A percentile compares a stretch with the other conserved stretches of the same genome.
These are phyloP conservation scores for Hoplodrina blanda DNA, from an alignment of 2,888 invertebrate genomes.

Conservation along the genomic window DNA sequence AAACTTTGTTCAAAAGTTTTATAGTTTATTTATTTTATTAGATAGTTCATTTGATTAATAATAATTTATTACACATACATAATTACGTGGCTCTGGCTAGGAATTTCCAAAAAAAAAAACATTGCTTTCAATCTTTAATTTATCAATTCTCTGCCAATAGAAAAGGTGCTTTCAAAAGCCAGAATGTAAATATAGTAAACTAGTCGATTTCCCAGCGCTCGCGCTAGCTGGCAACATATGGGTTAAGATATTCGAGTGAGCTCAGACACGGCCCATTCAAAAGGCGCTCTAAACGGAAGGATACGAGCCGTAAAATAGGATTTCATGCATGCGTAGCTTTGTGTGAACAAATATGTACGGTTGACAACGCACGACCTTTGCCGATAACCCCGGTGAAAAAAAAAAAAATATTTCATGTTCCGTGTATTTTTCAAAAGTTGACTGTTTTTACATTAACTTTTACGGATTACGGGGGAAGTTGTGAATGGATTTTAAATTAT, in stretches of 20 bases:
- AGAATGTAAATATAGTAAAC: slow-evolving; percentile 60
- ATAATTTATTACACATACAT: background rate
- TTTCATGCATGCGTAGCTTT: slow-evolving; percentile 89
- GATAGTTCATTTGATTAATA: background rate
- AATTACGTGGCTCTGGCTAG: no score
- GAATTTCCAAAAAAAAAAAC: no score
- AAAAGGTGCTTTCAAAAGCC: slow-evolving; percentile 34
- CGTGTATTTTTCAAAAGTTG: slow-evolving; percentile 50
- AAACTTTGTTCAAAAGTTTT: background rate
- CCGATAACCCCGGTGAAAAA: slow-evolving; percentile 79
- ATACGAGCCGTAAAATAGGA: slow-evolving; percentile 90
- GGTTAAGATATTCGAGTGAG: slow-evolving; percentile 83
- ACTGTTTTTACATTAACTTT: slow-evolving; percentile 40
- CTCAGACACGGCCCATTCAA: slow-evolving; percentile 86
- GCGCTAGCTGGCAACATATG: slow-evolving; percentile 71
- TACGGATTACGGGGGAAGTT: slow-evolving; percentile 20
- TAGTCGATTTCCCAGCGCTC: slow-evolving; percentile 71
- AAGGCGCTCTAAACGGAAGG: slow-evolving; percentile 88
- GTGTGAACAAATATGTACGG: slow-evolving; percentile 89
- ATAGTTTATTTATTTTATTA: background rate
- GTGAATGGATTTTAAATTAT: slow-evolving; percentile 18
- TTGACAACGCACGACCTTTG: slow-evolving; percentile 87
- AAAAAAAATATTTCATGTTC: slow-evolving; percentile 75
- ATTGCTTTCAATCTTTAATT: background rate
- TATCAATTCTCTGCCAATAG: background rate